Evolutionary conservation across 2,797 vertebrate genomes (phyloP).

Genomic region (Sebastes nivosus): DNA sequence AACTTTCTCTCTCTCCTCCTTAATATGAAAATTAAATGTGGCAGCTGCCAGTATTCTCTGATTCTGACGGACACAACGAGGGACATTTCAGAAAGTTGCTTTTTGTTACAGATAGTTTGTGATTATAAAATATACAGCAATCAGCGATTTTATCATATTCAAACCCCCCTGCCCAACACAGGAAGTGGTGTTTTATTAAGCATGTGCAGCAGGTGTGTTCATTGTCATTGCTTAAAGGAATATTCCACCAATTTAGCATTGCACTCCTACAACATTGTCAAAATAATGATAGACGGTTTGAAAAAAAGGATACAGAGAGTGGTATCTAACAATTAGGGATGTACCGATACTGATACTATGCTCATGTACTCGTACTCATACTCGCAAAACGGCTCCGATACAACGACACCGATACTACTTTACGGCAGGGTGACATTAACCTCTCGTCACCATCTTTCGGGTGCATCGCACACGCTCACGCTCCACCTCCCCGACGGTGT

Average conservation of each 20-base stretch:
- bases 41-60: conserved; percentile 27
- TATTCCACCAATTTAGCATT: background rate
- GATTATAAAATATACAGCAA: background rate
- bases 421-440: too few relatives aligned
- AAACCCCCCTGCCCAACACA: background rate
- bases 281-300: too few relatives aligned
- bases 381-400: too few relatives aligned
- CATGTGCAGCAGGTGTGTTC: background rate
- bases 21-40: conserved; percentile 53
- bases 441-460: too few relatives aligned
- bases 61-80: conserved; percentile 16
- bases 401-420: too few relatives aligned
- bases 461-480: accelerated
- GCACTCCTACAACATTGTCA: too few relatives aligned
- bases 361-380: too few relatives aligned
- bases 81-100: conserved; percentile 44
- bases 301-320: too few relatives aligned
- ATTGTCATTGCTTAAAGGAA: background rate
- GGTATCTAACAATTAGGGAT: too few relatives aligned
- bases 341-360: too few relatives aligned
- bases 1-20: conserved; percentile 65
- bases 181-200: background rate
- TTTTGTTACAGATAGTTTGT: background rate
- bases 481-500: too few relatives aligned
- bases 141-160: background rate